A percentile compares a stretch with the other conserved stretches of the same genome.
Conservation (phyloP, 2,888 invertebrate genomes). For the Noctua janthina region DNA sequence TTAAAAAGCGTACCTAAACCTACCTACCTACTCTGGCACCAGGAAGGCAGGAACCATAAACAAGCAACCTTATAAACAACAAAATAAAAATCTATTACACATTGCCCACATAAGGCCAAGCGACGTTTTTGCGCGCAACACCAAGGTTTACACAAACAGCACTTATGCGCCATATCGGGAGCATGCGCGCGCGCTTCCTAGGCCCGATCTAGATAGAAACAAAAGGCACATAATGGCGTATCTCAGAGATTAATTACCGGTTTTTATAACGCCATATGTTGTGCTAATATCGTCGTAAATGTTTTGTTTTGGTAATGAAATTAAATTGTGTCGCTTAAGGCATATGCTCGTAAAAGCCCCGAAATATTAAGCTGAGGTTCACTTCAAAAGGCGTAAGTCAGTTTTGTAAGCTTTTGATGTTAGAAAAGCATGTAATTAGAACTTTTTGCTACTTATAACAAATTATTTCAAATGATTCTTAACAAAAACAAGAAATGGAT, state of each 20-base stretch:
- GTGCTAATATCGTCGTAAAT: constrained; percentile 41
- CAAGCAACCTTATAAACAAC: constrained; percentile 47
- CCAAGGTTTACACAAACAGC: constrained; percentile 58
- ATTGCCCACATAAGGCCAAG: constrained; percentile 57
- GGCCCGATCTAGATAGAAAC: constrained; percentile 65
- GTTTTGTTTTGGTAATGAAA: constrained; percentile 44
- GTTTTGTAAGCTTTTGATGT: not conserved
- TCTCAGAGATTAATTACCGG: constrained; percentile 63
- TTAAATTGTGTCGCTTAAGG: constrained; percentile 20
- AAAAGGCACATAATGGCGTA: constrained; percentile 64
- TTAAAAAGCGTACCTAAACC: too few species aligned
- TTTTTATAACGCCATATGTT: constrained; percentile 67
- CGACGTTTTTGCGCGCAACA: constrained; percentile 51
- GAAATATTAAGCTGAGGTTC: constrained; percentile 6
- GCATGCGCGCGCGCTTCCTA: constrained; percentile 59
- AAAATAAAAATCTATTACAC: constrained; percentile 66
- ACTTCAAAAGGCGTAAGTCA: not conserved
- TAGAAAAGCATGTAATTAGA: not conserved
- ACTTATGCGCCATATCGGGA: constrained; percentile 56
- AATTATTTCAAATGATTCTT: too few species aligned
- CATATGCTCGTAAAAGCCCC: not conserved
- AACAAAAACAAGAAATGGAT: too few species aligned
- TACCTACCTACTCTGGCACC: not conserved
- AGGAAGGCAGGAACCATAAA: constrained; percentile 45
- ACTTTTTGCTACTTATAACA: not conserved